Base-by-base conservation (phyloP, 2,888 invertebrate species). In the Heliconius ethilla region DNA sequence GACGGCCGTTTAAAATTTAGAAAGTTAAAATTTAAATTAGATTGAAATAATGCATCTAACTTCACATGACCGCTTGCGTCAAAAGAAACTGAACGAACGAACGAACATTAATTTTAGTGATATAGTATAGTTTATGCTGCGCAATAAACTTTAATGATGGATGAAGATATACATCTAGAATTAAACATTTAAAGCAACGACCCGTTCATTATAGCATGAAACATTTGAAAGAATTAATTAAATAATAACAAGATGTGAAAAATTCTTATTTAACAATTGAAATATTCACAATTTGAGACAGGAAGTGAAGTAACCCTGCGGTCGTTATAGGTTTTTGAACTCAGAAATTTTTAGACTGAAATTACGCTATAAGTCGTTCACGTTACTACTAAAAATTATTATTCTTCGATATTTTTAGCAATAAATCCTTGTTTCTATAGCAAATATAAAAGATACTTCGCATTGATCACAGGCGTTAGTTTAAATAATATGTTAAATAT, bases 81-180 rank as follows among this genome's bases (percentile, higher is more conserved):
- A 80, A 80, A 65, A 78, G 62, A 78, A 70, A 76, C 69, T 79
- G 77, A 75, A 80, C 80, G 74, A 59, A 59, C 3, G 59, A 11
- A 11, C 40, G 33, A 76, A 81, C 78, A 76, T 80, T 78, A 80
- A 82, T 79, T 81, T 83, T 78, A 79, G 80, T 80, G 82, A 82
- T 83, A 82, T 82, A 80, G 81, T 83, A 82, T 82, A 80, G 81
- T 82, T 81, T 82, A 82, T 76, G 76, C 79, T 59, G 79, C 78
- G 82, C 81, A 82, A 84, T 85, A 84, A 85, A 83, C 78, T 82
- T 83, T 82, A 84, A 84, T 83, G 83, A 81, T 79, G 82, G 73
- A 80, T 77, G 77, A 78, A 83, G 82, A 83, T 83, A 82, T 75
- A 74, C 51, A 83, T 83, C 83, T 82, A 83, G 80, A 83, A 80